Base-by-base conservation (phyloP, 2,888 invertebrate genomes). In the Hyposoter dolosus region DNA sequence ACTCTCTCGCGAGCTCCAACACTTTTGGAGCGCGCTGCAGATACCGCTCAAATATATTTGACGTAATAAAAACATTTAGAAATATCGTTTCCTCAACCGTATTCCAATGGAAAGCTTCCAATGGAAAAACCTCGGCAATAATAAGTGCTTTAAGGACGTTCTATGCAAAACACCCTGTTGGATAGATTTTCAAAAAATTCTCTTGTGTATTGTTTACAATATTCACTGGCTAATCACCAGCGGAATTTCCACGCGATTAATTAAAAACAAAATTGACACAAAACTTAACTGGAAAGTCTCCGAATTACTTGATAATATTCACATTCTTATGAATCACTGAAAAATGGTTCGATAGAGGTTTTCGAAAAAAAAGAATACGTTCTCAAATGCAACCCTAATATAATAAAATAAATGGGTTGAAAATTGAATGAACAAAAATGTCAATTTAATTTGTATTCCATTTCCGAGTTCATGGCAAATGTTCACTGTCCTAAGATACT, bases 1-100 rank as follows among this genome's bases (percentile, higher is more conserved):
- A 71, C 81, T 60, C 77, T 72, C 72, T 56, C 53, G 76, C 80
- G 82, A 50, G 53, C 68, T 71, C 65, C 69, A 72, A 78, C 79
- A 72, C 68, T 76, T 75, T 10, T n/a, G 32, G 50, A 65, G 12
- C 50, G 75, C 23, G 19, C 63, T 50, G 17, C n/a, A 28, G n/a
- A 68, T 50, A 47, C 12, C 81, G 47, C 66, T 77, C 32, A 53
- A 81, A n/a, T n/a, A 35, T 17, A 50, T 53, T 76, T 32, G 23
- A 53, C 43, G 71, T 28, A 40, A 43, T 19, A 83, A 45, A 63
- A 75, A 17, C 43, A 40, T 45, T 63, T 9, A 69, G 9, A n/a
- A 10, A 4, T 3, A 15, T 1, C 35, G 17, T 69, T 45, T 69
- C 17, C 7, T 47, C 7, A 60, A 28, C 28, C 9, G 1, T 40